phyloP scores from a whole-genome alignment of 2,113 vertebrate genomes.

The Noctilio leporinus region DNA sequence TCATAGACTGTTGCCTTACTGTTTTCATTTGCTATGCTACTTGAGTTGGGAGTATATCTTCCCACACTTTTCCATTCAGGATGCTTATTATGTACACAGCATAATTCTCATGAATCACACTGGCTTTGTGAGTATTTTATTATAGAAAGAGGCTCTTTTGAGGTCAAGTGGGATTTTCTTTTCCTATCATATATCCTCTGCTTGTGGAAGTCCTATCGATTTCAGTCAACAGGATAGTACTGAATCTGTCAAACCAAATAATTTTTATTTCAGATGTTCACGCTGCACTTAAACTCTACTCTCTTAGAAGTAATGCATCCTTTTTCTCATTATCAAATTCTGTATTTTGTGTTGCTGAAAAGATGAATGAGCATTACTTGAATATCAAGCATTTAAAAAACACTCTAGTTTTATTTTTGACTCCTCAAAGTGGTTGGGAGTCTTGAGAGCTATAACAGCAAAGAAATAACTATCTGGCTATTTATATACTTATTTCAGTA shows the following conservation, averaged over 20 bases:
- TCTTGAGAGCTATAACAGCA: slow-evolving; percentile 9
- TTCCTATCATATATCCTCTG: neutral
- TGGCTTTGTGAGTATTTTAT: neutral
- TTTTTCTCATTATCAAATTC: neutral
- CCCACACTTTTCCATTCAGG: neutral
- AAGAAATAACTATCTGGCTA: neutral
- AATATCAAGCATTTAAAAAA: neutral
- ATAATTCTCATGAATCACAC: neutral
- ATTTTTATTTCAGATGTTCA: slow-evolving; percentile 26
- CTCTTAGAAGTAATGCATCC: neutral
- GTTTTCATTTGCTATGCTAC: neutral
- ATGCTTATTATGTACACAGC: neutral
- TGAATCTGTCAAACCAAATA: neutral
- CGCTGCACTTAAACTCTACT: neutral
- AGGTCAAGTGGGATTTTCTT: neutral
- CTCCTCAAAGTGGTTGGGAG: neutral
- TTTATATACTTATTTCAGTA: neutral
- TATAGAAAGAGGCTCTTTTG: neutral
- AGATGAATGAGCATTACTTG: neutral
- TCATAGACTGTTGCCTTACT: neutral
- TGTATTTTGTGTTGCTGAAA: neutral
- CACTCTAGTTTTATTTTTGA: neutral
- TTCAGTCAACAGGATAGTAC: slow-evolving; percentile 19
- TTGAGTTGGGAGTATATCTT: neutral
- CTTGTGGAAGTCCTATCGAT: neutral